Conservation (phyloP, 1,140 invertebrate genomes). For the Sitobion miscanthi region DNA sequence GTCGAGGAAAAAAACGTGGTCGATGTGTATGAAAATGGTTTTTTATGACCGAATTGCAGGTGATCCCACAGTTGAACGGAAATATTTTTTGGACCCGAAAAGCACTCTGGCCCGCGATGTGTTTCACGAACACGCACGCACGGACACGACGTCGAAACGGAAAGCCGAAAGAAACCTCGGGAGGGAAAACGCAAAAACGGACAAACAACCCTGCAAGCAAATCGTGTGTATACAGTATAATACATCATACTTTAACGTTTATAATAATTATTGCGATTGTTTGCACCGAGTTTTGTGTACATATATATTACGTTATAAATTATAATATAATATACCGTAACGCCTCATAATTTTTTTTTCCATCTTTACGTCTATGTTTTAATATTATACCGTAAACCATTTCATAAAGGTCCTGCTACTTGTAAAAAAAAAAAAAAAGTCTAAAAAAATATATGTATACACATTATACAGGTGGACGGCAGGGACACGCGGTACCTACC, state of each 20-base stretch:
- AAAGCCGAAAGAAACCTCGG: neutral
- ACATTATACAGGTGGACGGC: neutral
- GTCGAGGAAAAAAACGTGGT: neutral
- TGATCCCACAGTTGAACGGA: neutral
- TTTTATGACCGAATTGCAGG: neutral
- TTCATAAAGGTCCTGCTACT: neutral
- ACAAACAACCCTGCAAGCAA: neutral
- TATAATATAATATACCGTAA: neutral
- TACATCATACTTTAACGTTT: conserved; percentile 7
- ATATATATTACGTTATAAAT: conserved; percentile 1
- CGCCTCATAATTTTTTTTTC: neutral
- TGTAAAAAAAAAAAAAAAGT: neutral
- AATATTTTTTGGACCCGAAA: neutral
- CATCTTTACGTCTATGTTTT: neutral
- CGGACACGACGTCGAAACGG: neutral
- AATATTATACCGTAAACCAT: neutral
- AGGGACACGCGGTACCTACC: neutral
- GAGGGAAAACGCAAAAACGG: neutral
- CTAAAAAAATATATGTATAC: neutral
- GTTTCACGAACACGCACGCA: neutral
- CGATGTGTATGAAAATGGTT: neutral
- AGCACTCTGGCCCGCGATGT: neutral
- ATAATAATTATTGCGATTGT: conserved; percentile 17
- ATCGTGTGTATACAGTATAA: neutral
- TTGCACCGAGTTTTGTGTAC: neutral